Conservation (phyloP, 2,113 vertebrate genomes). For the Polypterus senegalus region DNA sequence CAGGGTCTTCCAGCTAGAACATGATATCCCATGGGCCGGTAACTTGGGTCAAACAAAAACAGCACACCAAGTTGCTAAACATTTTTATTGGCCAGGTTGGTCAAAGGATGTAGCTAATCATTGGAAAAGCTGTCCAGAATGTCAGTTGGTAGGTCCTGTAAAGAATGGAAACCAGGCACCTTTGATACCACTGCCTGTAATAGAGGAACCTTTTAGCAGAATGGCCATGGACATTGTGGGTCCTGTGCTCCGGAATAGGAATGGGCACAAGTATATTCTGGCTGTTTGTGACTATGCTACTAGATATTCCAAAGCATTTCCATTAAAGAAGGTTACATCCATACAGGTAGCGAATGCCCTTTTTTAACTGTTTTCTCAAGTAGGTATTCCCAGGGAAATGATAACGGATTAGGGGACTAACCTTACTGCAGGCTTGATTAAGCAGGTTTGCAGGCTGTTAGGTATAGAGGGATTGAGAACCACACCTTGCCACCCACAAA, state of each 20-base stretch:
- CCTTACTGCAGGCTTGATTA: too few species aligned
- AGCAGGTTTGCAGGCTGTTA: too few species aligned
- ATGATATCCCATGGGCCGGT: slow-evolving; percentile 3
- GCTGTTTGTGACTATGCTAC: slow-evolving; percentile 10
- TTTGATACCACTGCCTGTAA: not conserved
- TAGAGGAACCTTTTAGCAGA: not conserved
- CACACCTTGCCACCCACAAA: too few species aligned
- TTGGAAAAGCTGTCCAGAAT: slow-evolving; percentile 3
- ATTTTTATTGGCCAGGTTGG: slow-evolving; percentile 4
- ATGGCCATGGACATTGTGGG: slow-evolving; percentile 10
- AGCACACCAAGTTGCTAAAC: not conserved
- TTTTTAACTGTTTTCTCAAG: too few species aligned
- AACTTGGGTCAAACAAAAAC: slow-evolving; percentile 4
- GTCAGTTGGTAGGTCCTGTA: not conserved
- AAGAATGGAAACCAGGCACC: not conserved
- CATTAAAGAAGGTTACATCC: not conserved
- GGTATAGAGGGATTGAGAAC: too few species aligned
- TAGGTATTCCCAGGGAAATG: too few species aligned
- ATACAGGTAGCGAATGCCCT: not conserved
- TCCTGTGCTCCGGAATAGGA: not conserved
- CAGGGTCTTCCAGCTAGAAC: not conserved
- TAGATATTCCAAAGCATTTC: slow-evolving; percentile 3
- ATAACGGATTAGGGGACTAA: too few species aligned
- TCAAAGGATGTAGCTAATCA: not conserved
- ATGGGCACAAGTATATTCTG: not conserved